These are phyloP conservation scores for Nettapus auritus DNA, from an alignment of 2,113 vertebrate genomes.

Conservation along the genomic window DNA sequence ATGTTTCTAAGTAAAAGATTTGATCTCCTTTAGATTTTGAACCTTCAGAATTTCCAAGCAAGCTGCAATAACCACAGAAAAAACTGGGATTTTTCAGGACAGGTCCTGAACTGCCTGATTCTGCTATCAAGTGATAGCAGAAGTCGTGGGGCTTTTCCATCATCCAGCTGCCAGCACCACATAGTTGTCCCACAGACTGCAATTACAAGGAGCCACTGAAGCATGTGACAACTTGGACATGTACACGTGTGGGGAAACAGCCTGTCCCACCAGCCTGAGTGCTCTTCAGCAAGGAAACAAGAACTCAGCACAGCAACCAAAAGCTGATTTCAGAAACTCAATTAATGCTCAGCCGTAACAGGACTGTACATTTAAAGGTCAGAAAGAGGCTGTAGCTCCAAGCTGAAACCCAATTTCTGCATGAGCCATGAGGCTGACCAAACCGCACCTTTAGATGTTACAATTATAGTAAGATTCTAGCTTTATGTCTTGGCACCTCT, in stretches of 20 bases:
- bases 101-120: accelerated
- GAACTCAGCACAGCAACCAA: not conserved
- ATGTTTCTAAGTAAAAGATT: not conserved
- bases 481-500: not conserved
- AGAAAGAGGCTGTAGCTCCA: not conserved
- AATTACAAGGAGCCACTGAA: not conserved
- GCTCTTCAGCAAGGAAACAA: not conserved
- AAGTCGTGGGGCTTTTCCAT: not conserved
- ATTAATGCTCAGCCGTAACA: not conserved
- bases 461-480: not conserved
- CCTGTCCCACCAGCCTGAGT: not conserved
- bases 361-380: not conserved
- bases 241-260: not conserved
- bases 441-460: not conserved
- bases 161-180: not conserved
- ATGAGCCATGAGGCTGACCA: not conserved
- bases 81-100: not conserved
- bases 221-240: not conserved
- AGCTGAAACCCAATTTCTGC: not conserved
- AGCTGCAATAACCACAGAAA: not conserved
- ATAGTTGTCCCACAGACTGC: not conserved
- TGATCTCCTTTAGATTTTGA: not conserved
- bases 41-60: not conserved
- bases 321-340: not conserved
- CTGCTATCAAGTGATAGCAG: not conserved